phyloP scores from a whole-genome alignment of 2,113 vertebrate species.

The Gymnorhina tibicen region DNA sequence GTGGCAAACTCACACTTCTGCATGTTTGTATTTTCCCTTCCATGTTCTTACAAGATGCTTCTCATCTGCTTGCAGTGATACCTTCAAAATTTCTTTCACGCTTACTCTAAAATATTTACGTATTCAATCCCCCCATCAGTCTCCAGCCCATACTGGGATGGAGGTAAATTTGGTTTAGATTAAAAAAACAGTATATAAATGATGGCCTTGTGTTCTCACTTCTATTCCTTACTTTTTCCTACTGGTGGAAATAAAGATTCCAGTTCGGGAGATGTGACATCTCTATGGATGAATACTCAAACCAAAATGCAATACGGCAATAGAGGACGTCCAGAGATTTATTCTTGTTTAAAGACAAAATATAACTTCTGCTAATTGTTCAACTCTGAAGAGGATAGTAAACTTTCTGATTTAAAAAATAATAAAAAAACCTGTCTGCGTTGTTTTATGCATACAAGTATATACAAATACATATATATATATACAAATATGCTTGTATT shows the following conservation, averaged over 20 bases:
- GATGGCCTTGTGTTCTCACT: not conserved
- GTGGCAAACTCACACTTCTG: not conserved
- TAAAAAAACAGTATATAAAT: not conserved
- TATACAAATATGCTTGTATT: not conserved
- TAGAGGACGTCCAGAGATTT: not conserved
- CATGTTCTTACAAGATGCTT: not conserved
- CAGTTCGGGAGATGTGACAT: not conserved
- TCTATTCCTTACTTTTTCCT: not conserved
- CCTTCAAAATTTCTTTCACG: not conserved
- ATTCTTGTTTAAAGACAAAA: not conserved
- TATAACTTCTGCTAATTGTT: not conserved
- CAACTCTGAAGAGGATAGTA: not conserved
- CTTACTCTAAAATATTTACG: not conserved
- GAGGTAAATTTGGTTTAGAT: not conserved
- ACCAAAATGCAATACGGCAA: not conserved
- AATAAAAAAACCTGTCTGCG: not conserved
- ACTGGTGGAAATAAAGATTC: not conserved
- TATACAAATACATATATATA: too few relatives aligned
- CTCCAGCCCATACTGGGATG: not conserved
- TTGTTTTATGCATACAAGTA: too few relatives aligned
- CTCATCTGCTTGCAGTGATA: not conserved
- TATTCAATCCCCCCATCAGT: accelerated
- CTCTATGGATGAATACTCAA: not conserved
- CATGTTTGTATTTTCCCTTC: not conserved
- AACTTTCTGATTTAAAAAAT: not conserved